These are phyloP conservation scores for Mimas tiliae DNA, from an alignment of 2,888 invertebrate species.

Conservation along the genomic window DNA sequence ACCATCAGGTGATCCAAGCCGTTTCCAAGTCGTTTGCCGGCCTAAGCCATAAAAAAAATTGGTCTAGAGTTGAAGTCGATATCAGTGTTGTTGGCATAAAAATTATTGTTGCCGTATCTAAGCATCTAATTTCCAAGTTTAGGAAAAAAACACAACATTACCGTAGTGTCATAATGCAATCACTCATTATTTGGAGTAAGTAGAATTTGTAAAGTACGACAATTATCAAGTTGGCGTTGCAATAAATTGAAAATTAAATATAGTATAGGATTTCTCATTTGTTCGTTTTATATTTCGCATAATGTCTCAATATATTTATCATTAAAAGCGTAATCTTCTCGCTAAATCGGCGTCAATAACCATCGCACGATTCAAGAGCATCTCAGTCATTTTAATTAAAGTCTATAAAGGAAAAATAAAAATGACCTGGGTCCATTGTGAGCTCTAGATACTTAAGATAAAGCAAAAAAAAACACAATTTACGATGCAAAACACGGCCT, in stretches of 20 bases:
- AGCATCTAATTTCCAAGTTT: no score
- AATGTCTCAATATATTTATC: not conserved
- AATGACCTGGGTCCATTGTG: conserved; percentile 42
- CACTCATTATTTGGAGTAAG: no score
- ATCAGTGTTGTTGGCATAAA: no score
- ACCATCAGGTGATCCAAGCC: no score
- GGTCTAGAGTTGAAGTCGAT: not conserved
- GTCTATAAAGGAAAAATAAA: conserved; percentile 42
- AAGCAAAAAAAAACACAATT: conserved; percentile 57
- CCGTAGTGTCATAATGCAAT: no score
- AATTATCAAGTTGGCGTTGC: no score
- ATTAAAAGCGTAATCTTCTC: not conserved
- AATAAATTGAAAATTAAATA: no score
- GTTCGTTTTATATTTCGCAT: not conserved
- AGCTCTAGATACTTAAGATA: conserved; percentile 45
- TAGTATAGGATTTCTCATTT: no score
- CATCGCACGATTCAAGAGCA: not conserved
- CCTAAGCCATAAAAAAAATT: not conserved
- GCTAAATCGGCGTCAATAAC: not conserved
- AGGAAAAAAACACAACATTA: no score
- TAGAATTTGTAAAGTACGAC: no score
- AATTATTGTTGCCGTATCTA: not conserved
- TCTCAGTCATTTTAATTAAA: conserved; percentile 36
- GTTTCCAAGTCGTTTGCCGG: no score
- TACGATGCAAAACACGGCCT: conserved; percentile 60